phyloP scores from a whole-genome alignment of 2,888 invertebrate genomes.

The Cheilosia grossa region DNA sequence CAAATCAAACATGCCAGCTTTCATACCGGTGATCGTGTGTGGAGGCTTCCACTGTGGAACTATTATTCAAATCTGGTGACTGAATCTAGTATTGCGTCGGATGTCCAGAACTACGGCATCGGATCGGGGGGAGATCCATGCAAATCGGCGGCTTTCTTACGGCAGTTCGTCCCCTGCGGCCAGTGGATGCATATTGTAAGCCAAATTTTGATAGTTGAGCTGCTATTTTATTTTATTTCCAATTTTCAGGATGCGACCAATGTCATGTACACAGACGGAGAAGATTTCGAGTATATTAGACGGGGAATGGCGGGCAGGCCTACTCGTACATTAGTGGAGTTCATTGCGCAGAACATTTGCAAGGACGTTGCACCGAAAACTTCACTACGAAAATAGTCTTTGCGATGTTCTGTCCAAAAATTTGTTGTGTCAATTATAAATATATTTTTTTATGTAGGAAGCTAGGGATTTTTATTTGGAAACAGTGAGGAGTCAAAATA shows the following conservation, averaged over 20 bases:
- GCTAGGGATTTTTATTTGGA: too few species aligned
- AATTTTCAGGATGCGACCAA: constrained; percentile 87
- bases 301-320: constrained; percentile 91
- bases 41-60: constrained; percentile 92
- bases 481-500: too few species aligned
- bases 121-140: constrained; percentile 85
- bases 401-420: too few species aligned
- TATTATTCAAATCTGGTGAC: constrained; percentile 84
- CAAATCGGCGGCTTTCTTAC: constrained; percentile 89
- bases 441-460: too few species aligned
- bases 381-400: constrained; percentile 18
- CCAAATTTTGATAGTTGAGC: neutral
- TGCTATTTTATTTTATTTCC: neutral
- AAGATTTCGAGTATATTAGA: constrained; percentile 85
- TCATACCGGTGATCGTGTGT: constrained; percentile 91
- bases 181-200: constrained; percentile 89
- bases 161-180: constrained; percentile 86
- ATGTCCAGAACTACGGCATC: constrained; percentile 82
- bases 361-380: constrained; percentile 80
- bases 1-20: constrained; percentile 87
- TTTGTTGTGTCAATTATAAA: too few species aligned
- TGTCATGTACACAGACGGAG: constrained; percentile 88
- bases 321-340: constrained; percentile 89
- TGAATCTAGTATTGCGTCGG: constrained; percentile 9
- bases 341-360: constrained; percentile 86